Evolutionary conservation across 2,888 invertebrate genomes (phyloP), one percentile per base, ranked within the genome.

Genomic region (Oscheius sp.): DNA sequence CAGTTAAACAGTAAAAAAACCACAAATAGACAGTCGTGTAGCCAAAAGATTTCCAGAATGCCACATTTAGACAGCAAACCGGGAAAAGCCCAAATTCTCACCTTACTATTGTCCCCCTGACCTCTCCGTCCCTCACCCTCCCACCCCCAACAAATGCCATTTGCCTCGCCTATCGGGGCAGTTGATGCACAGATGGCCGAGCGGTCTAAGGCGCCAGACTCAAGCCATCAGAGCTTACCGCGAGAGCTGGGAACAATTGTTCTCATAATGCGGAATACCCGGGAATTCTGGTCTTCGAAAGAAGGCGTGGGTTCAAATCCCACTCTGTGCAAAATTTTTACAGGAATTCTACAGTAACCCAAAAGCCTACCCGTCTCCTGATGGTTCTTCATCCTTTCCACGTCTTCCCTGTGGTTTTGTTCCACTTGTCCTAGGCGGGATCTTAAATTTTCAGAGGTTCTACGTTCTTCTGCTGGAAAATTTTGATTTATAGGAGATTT

Each of bases 201-300:
- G 88, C 82, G 88, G 88, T 88, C 88, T 88, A 88, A 88, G 88
- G 88, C 88, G 88, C 88, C 88, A 88, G 88, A 88, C 88, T 88
- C 88, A 88, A 89, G 88, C 77, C 73, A 74, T 45, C n/a, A 35
- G 9, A 9, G 35, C 35, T 35, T 35, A 35, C 7, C 43, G 45
- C 43, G 63, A 63, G 63, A 21, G 12, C n/a, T n/a, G n/a, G n/a
- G n/a, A n/a, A n/a, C n/a, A n/a, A n/a, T n/a, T n/a, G n/a, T n/a
- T n/a, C n/a, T n/a, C n/a, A n/a, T n/a, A n/a, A n/a, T n/a, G n/a
- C n/a, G n/a, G n/a, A n/a, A n/a, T n/a, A n/a, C n/a, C n/a, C n/a
- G 79, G 76, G 79, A 69, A 70, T 81, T 81, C 82, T 82, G 81
- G 81, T 82, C 76, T 77, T 82, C 82, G 79, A 76, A 80, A 76